Base-by-base conservation (phyloP, 1,140 invertebrate species). In the Fragariocoptes setiger region DNA sequence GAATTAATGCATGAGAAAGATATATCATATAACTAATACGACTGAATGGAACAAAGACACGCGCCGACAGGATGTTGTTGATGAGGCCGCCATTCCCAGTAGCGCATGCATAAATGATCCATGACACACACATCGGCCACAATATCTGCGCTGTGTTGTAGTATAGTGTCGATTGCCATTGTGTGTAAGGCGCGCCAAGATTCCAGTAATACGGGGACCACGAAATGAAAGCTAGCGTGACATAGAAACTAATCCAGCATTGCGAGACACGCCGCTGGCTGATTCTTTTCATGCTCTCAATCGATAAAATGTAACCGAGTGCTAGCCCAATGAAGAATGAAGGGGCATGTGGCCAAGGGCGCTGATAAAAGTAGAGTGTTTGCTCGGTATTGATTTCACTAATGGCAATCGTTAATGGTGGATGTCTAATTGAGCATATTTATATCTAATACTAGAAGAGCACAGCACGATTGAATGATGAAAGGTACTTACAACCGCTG, bases 321-420 rank as follows among this genome's bases (percentile, higher is more conserved):
- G 25, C 3, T 15, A 44, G 20, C 13, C 43, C 43, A 3, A 44
- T 19, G 19, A 44, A 44, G 25, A 42, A 44, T 8, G 37, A 42
- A 19, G 22, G 19, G 14, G 40, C 43, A 38, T 44, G 42, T 4
- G 42, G 42, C 21, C 18, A 43, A 5, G 43, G 43, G 31, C 35
- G 25, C 16, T 21, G 40, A 8, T 18, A 44, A 13, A 45, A 42
- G 4, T 42, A 8, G 13, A 8, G 8, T 8, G 25, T 31, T 31
- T 31, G 25, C 25, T 31, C 25, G 8, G 8, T 8, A n/a, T 8
- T 8, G 8, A 31, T 31, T 31, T 31, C 25, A n/a, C n/a, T n/a
- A n/a, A n/a, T n/a, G n/a, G n/a, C n/a, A n/a, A n/a, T n/a, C n/a
- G n/a, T n/a, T n/a, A n/a, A n/a, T n/a, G n/a, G n/a, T n/a, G n/a